phyloP scores from a whole-genome alignment of 2,113 vertebrate species.

The Recurvirostra avosetta region DNA sequence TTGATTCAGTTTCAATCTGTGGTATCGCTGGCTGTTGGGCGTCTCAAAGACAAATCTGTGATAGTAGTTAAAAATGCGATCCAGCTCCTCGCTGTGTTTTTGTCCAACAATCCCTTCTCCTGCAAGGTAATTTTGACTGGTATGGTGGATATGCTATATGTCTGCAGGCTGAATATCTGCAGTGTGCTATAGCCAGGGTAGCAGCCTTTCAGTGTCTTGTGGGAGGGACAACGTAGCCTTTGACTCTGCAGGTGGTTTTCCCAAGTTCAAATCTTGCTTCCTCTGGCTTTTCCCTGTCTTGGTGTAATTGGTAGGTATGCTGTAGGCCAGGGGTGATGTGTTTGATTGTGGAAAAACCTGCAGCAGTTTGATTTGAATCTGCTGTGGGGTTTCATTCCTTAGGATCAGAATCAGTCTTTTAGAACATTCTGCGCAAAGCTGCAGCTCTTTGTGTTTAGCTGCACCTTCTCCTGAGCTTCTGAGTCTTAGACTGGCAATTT shows the following conservation, averaged over 20 bases:
- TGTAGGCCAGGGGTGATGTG: background rate
- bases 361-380: background rate
- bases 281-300: background rate
- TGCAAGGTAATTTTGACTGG: conserved; percentile 79
- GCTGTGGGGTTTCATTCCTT: background rate
- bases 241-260: background rate
- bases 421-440: background rate
- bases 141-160: background rate
- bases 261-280: background rate
- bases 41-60: conserved; percentile 91
- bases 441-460: background rate
- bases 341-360: background rate
- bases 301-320: background rate
- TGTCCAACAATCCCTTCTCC: conserved; percentile 95
- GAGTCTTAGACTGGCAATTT: background rate
- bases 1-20: conserved; percentile 86
- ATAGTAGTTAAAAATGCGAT: conserved; percentile 92
- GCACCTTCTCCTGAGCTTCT: background rate
- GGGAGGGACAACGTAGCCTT: background rate
- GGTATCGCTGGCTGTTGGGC: conserved; percentile 85
- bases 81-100: conserved; percentile 89
- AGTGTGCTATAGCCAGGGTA: background rate
- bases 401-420: background rate
- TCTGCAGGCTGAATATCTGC: background rate
- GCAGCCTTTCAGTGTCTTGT: background rate